These are phyloP conservation scores for Semibalanus balanoides DNA, from an alignment of 1,140 invertebrate genomes.

Conservation along the genomic window DNA sequence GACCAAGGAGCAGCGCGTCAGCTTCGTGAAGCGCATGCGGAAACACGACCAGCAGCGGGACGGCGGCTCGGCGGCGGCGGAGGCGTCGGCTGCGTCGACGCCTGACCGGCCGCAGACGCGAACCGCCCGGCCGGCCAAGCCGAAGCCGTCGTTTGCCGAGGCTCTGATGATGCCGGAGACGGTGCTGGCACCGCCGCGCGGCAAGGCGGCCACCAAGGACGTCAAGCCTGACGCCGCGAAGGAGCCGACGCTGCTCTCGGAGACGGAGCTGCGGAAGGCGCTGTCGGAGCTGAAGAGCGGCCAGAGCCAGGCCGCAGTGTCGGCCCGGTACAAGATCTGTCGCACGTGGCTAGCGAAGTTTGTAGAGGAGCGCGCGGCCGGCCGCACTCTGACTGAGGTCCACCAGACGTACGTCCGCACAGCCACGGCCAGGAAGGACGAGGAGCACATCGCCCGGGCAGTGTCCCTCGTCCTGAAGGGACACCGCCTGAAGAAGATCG, in stretches of 20 bases:
- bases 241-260: neutral
- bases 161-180: neutral
- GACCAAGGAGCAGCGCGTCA: neutral
- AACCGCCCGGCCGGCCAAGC: neutral
- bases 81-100: too few relatives aligned
- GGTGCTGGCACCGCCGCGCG: neutral
- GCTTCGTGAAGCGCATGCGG: neutral
- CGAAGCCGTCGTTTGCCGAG: neutral
- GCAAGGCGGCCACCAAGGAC: neutral
- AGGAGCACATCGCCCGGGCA: neutral
- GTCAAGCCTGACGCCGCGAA: too few relatives aligned
- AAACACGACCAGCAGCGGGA: neutral
- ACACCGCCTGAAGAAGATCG: neutral
- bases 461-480: neutral
- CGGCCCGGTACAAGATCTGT: neutral
- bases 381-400: neutral
- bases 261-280: neutral
- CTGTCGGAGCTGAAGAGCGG: neutral
- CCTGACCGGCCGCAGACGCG: neutral
- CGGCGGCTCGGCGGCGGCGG: too few relatives aligned
- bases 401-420: neutral
- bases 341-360: neutral
- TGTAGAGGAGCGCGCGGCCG: neutral
- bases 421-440: neutral
- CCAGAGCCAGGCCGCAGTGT: neutral